These are phyloP conservation scores for Myotis pilosus DNA, from an alignment of 2,797 vertebrate species.

Conservation along the genomic window DNA sequence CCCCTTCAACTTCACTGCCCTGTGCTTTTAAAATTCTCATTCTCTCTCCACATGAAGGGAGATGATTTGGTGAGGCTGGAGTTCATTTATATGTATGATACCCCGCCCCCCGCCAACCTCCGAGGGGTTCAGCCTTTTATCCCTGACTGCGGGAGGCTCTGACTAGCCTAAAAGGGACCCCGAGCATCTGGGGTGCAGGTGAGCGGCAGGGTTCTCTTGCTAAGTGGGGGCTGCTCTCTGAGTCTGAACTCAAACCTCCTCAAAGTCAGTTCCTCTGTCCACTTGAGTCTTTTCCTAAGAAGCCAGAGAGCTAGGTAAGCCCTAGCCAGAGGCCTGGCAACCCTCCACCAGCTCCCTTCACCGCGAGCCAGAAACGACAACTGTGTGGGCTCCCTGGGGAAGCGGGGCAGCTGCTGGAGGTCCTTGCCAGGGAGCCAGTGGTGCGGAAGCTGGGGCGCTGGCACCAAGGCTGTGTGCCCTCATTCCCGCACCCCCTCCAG, in stretches of 20 bases:
- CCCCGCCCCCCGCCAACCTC: background rate
- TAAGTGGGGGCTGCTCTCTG: background rate
- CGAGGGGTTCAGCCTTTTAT: background rate
- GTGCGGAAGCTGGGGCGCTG: background rate
- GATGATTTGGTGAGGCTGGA: background rate
- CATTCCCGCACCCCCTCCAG: background rate
- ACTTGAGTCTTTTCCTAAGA: background rate
- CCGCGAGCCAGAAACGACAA: conserved; percentile 41
- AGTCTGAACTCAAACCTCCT: conserved; percentile 25
- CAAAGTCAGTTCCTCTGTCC: background rate
- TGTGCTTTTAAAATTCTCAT: conserved; percentile 34
- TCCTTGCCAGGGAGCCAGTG: conserved; percentile 22
- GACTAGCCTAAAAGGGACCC: background rate
- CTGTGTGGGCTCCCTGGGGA: conserved; percentile 9
- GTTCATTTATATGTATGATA: background rate
- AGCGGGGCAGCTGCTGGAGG: conserved; percentile 54
- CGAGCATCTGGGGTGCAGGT: background rate
- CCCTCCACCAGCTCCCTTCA: background rate
- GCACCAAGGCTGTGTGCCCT: background rate
- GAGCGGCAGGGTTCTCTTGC: background rate
- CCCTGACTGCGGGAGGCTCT: background rate
- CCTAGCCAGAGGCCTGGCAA: background rate
- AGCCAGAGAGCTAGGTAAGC: background rate
- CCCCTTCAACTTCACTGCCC: background rate
- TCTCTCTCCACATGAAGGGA: conserved; percentile 40